Evolutionary conservation across 2,888 invertebrate genomes (phyloP).

Genomic region (Thysanoteuthis rhombus): DNA sequence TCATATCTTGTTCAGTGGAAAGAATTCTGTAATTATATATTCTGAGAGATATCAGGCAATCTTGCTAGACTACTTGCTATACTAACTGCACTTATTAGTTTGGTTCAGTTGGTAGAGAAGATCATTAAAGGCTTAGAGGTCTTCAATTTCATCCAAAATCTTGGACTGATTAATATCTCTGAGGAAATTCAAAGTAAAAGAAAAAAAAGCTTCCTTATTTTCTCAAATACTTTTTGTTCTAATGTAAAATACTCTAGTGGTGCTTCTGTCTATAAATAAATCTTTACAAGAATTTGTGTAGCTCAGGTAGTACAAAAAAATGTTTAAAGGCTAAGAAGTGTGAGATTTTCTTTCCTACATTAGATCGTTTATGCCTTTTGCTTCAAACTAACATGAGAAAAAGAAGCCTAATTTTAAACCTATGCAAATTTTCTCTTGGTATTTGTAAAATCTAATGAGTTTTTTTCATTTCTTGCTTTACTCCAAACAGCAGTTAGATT

Average conservation of each 20-base stretch:
- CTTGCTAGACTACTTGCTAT: neutral
- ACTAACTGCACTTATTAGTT: neutral
- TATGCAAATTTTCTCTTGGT: too few species aligned
- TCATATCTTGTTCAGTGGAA: neutral
- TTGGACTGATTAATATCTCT: neutral
- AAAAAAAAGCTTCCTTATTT: neutral
- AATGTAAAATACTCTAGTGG: neutral
- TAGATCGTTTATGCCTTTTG: too few species aligned
- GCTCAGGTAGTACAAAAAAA: too few species aligned
- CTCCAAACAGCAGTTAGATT: too few species aligned
- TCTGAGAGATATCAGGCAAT: neutral
- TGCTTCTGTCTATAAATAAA: neutral
- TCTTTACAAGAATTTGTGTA: too few species aligned
- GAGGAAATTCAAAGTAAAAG: neutral
- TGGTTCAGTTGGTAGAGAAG: neutral
- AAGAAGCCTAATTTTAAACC: too few species aligned
- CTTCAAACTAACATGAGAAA: too few species aligned
- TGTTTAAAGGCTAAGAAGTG: too few species aligned
- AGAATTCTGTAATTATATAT: neutral
- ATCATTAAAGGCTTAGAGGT: neutral
- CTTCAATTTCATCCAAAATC: neutral
- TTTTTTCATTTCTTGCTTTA: too few species aligned
- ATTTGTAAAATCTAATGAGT: too few species aligned
- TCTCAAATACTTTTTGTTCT: neutral
- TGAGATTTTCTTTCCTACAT: too few species aligned